These are phyloP conservation scores for Corvus moneduloides DNA, from an alignment of 2,113 vertebrate species.

Conservation along the genomic window DNA sequence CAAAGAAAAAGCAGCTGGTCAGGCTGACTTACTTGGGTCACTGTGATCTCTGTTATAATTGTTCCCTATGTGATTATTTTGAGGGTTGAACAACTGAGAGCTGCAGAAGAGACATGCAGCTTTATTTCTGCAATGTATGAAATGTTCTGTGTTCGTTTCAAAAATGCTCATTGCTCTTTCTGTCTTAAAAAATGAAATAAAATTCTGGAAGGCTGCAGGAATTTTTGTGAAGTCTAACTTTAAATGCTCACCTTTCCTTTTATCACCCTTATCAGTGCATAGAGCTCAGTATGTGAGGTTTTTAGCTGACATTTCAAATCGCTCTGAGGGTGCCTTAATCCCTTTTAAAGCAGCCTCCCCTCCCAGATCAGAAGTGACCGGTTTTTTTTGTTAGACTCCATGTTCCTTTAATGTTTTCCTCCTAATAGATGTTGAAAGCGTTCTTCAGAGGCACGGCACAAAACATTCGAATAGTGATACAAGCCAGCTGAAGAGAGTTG, in stretches of 20 bases:
- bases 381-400: constrained; percentile 43
- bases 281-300: background rate
- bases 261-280: constrained; percentile 20
- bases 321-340: constrained; percentile 13
- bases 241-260: constrained; percentile 59
- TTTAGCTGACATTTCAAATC: constrained; percentile 55
- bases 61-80: constrained; percentile 54
- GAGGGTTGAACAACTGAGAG: constrained; percentile 33
- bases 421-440: constrained; percentile 61
- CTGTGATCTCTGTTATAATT: constrained; percentile 36
- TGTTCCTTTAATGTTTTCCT: constrained; percentile 62
- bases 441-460: constrained; percentile 57
- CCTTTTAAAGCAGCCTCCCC: constrained; percentile 52
- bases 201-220: constrained; percentile 26
- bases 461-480: constrained; percentile 58
- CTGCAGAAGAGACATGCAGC: background rate
- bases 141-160: background rate
- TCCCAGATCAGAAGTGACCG: constrained; percentile 60
- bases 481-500: constrained; percentile 68
- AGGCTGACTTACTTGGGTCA: constrained; percentile 21
- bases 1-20: constrained; percentile 32
- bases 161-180: background rate
- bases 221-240: constrained; percentile 56
- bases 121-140: constrained; percentile 2
- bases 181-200: background rate